Evolutionary conservation across 2,888 invertebrate species (phyloP).

Genomic region (Eubasilissa splendida): DNA sequence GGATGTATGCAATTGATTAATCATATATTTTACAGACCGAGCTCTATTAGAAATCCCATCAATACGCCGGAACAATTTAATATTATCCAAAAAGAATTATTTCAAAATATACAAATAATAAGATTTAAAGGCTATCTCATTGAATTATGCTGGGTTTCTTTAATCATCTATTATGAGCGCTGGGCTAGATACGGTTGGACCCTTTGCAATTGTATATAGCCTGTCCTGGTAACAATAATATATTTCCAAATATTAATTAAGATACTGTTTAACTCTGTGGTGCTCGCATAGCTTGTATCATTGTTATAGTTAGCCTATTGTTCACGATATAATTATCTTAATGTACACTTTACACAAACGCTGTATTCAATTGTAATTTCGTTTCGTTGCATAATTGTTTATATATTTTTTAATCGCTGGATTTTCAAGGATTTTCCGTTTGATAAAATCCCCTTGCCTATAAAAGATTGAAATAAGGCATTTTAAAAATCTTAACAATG

Average conservation of each 20-base stretch:
- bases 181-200: too few relatives aligned
- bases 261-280: neutral
- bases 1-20: too few relatives aligned
- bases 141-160: too few relatives aligned
- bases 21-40: too few relatives aligned
- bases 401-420: constrained; percentile 24
- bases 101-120: too few relatives aligned
- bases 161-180: too few relatives aligned
- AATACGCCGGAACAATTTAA: too few relatives aligned
- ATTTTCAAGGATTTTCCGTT: constrained; percentile 24
- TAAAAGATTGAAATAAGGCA: constrained; percentile 6
- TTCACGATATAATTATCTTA: constrained; percentile 29
- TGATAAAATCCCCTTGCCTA: constrained; percentile 6
- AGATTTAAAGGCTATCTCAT: too few relatives aligned
- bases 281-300: neutral
- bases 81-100: too few relatives aligned
- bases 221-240: neutral
- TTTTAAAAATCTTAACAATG: constrained; percentile 15
- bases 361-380: constrained; percentile 29
- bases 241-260: constrained; percentile 16
- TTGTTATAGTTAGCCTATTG: constrained; percentile 30
- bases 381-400: constrained; percentile 22
- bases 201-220: too few relatives aligned
- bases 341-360: constrained; percentile 3
- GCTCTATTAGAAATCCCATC: too few relatives aligned